These are phyloP conservation scores for Halesus radiatus DNA, from an alignment of 1,140 invertebrate species.

Conservation along the genomic window DNA sequence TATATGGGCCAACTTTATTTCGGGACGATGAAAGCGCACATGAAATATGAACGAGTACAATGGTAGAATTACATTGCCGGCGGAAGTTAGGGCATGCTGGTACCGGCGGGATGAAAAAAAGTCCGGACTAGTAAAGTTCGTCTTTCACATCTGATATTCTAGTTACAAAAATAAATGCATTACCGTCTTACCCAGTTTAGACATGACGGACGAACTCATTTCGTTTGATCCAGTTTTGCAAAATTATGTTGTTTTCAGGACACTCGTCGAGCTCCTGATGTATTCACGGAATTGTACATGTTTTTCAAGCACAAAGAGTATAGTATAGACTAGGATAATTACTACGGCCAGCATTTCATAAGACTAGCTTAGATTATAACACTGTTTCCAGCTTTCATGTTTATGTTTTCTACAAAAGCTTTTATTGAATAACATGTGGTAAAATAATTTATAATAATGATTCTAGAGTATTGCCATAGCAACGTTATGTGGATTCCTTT, in stretches of 20 bases:
- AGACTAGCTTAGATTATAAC: no score
- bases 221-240: not conserved
- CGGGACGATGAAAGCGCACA: not conserved
- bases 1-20: conserved; percentile 36
- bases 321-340: no score
- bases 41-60: not conserved
- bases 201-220: not conserved
- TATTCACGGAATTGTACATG: not conserved
- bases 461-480: no score
- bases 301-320: not conserved
- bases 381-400: no score
- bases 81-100: not conserved
- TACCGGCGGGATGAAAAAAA: no score
- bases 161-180: not conserved
- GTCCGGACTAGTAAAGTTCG: not conserved
- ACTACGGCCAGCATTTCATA: no score
- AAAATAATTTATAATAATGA: no score
- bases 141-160: not conserved
- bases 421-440: no score
- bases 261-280: no score
- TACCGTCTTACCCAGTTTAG: not conserved
- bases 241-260: no score
- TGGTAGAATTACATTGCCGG: conserved; percentile 15
- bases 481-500: no score
- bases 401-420: no score